Evolutionary conservation across 2,888 invertebrate genomes (phyloP).

Genomic region (Trachelus iudaicus): DNA sequence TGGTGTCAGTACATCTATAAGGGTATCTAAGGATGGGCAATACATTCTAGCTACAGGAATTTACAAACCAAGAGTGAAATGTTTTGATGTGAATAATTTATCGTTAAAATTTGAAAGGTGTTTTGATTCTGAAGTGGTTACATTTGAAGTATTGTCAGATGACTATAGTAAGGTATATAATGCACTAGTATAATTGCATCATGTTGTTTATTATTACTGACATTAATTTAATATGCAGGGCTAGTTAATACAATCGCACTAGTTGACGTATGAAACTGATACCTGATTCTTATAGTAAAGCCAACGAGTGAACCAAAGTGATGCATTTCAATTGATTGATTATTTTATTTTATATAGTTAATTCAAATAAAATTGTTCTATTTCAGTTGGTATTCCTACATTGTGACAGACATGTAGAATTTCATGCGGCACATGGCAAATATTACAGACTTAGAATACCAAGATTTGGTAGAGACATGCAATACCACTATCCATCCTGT

Average conservation of each 20-base stretch:
- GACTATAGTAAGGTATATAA: constrained; percentile 90
- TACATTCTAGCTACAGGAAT: constrained; percentile 93
- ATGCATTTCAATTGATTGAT: neutral
- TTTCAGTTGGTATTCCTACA: constrained; percentile 89
- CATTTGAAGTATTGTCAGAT: constrained; percentile 91
- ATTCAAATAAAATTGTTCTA: constrained; percentile 26
- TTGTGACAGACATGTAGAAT: constrained; percentile 92
- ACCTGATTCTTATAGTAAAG: neutral
- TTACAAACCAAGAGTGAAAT: constrained; percentile 96
- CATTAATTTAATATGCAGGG: neutral
- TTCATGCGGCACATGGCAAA: constrained; percentile 93
- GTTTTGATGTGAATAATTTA: constrained; percentile 95
- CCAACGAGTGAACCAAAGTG: neutral
- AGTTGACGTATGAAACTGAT: neutral
- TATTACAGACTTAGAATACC: constrained; percentile 93
- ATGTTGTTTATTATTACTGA: neutral
- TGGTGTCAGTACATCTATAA: constrained; percentile 85
- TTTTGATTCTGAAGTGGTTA: constrained; percentile 96
- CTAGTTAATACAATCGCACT: neutral
- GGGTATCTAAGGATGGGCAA: constrained; percentile 90
- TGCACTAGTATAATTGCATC: constrained; percentile 2
- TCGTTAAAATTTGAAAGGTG: constrained; percentile 98
- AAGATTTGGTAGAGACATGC: constrained; percentile 93
- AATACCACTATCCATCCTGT: constrained; percentile 89
- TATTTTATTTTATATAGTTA: neutral